These are phyloP conservation scores for Bimastos eiseni DNA, from an alignment of 2,888 invertebrate species.

Conservation along the genomic window DNA sequence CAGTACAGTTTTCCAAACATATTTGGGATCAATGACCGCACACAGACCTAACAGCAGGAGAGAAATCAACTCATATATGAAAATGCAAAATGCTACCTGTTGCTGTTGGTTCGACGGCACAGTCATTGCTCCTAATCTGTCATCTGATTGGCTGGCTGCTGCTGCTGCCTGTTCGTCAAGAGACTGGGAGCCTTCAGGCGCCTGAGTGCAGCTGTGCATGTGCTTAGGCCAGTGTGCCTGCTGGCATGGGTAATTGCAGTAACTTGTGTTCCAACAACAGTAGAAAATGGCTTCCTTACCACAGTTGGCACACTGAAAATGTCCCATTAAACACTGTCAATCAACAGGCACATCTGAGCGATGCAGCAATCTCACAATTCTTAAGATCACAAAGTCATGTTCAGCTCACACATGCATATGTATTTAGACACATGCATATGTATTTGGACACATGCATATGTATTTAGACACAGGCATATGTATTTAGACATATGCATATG, in stretches of 20 bases:
- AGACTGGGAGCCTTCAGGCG: not conserved
- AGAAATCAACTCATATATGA: not conserved
- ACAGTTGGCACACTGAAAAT: constrained; percentile 75
- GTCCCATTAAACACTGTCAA: not conserved
- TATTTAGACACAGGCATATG: too few relatives aligned
- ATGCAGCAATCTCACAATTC: not conserved
- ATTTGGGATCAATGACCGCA: too few relatives aligned
- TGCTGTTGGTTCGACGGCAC: not conserved
- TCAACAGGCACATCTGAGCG: not conserved
- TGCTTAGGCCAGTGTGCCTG: constrained; percentile 78
- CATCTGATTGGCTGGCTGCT: not conserved
- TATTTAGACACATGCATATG: too few relatives aligned
- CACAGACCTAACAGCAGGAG: too few relatives aligned
- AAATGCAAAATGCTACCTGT: not conserved
- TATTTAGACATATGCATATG: not conserved
- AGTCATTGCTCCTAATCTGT: not conserved
- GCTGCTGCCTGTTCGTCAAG: not conserved
- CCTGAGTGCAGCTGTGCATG: constrained; percentile 44
- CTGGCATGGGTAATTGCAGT: constrained; percentile 84
- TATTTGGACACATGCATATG: not conserved
- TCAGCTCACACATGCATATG: not conserved
- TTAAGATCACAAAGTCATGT: not conserved
- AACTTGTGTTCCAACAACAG: constrained; percentile 95
- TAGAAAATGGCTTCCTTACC: constrained; percentile 85
- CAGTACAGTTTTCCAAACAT: too few relatives aligned